Percentiles rank a stretch among this genome's conserved stretches.
Conservation (phyloP, 2,797 vertebrate genomes). For the Champsocephalus esox region DNA sequence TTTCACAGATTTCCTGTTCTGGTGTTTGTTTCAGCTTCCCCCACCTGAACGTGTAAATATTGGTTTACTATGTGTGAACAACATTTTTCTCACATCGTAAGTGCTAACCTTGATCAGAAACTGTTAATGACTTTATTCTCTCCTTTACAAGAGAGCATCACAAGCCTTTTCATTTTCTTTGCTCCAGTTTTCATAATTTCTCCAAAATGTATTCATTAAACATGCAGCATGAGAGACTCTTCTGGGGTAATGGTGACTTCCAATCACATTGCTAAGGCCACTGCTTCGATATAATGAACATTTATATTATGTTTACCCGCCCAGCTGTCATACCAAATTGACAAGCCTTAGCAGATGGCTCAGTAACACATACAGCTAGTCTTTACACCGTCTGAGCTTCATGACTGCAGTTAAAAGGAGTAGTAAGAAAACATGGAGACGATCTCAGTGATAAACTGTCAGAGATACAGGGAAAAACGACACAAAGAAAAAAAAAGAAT, state of each 20-base stretch:
- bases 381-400: slow-evolving; percentile 13
- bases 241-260: not conserved
- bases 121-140: not conserved
- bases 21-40: not conserved
- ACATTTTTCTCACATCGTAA: not conserved
- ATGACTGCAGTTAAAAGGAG: not conserved
- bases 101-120: not conserved
- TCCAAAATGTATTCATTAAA: not conserved
- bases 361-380: slow-evolving; percentile 17
- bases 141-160: not conserved
- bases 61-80: slow-evolving; percentile 3
- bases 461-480: too few species aligned
- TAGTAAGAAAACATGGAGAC: slow-evolving; percentile 19
- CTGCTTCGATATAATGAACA: not conserved
- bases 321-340: slow-evolving; percentile 33
- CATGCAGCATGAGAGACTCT: not conserved
- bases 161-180: not conserved
- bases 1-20: not conserved
- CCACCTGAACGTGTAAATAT: not conserved
- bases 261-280: not conserved
- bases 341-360: slow-evolving; percentile 40
- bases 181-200: not conserved
- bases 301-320: not conserved
- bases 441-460: slow-evolving; percentile 17
- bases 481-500: too few species aligned